phyloP scores from a whole-genome alignment of 2,888 invertebrate species.

The Microctonus aethiopoides region DNA sequence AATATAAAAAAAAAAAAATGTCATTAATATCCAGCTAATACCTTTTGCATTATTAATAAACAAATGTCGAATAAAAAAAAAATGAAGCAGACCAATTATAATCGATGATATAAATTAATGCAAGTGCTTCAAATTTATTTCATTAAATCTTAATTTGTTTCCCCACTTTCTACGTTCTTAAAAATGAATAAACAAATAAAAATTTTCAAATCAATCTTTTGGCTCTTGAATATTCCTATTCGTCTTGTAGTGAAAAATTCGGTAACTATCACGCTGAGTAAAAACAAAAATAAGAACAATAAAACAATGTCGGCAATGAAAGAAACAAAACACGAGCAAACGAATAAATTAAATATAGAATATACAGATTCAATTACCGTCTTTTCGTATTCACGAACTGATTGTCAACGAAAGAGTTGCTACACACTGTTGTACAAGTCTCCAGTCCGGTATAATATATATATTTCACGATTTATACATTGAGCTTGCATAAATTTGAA shows the following conservation, averaged over 20 bases:
- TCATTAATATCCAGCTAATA: too few species aligned
- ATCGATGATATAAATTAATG: too few species aligned
- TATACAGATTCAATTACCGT: neutral
- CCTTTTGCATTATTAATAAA: neutral
- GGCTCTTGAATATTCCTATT: neutral
- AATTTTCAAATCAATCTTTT: too few species aligned
- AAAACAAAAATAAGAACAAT: neutral
- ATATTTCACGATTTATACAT: constrained; percentile 11
- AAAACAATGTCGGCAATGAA: neutral
- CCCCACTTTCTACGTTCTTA: too few species aligned
- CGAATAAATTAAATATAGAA: neutral
- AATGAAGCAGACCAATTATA: neutral
- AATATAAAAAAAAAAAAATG: too few species aligned
- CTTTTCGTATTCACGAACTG: constrained; percentile 6
- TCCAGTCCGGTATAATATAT: neutral
- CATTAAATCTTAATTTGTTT: too few species aligned
- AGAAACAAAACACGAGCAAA: neutral
- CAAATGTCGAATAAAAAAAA: neutral
- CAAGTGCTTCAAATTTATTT: too few species aligned
- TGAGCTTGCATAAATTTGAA: constrained; percentile 20
- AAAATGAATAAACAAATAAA: too few species aligned
- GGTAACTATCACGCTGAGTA: neutral
- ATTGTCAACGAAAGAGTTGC: constrained; percentile 7
- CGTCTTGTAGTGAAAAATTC: neutral
- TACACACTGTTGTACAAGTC: neutral